Percentiles rank a stretch among this genome's conserved stretches.
Evolutionary conservation across 2,113 vertebrate genomes (phyloP).

Genomic region (Takifugu bimaculatus): DNA sequence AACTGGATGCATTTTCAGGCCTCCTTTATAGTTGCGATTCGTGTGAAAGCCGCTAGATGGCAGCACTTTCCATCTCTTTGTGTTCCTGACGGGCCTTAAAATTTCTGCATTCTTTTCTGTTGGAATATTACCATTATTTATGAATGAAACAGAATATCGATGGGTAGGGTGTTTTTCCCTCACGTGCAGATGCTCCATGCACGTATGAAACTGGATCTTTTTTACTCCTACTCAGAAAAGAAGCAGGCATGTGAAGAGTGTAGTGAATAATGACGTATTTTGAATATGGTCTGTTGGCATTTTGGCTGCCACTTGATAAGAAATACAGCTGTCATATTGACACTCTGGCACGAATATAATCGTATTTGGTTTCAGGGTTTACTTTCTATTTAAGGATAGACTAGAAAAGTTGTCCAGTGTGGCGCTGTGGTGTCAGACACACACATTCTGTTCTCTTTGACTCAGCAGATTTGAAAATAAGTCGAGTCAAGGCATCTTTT

Average conservation of each 20-base stretch:
- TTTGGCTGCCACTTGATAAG: slow-evolving; percentile 3
- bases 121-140: slow-evolving; percentile 19
- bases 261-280: not conserved
- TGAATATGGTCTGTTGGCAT: not conserved
- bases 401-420: too few relatives aligned
- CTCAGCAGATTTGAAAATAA: not conserved
- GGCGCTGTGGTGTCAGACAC: not conserved
- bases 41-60: slow-evolving; percentile 56
- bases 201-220: slow-evolving; percentile 17
- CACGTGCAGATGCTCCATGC: slow-evolving; percentile 45
- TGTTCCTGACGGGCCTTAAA: slow-evolving; percentile 13
- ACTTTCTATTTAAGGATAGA: not conserved
- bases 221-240: slow-evolving; percentile 22
- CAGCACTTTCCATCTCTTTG: slow-evolving; percentile 50
- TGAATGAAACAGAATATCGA: slow-evolving; percentile 6
- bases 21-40: slow-evolving; percentile 33
- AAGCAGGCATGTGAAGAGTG: slow-evolving; percentile 13
- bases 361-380: not conserved
- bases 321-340: not conserved
- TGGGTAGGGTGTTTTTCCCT: slow-evolving; percentile 23
- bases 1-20: slow-evolving; percentile 15
- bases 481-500: not conserved
- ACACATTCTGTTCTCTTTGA: slow-evolving; percentile 4
- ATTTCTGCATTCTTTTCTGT: slow-evolving; percentile 10
- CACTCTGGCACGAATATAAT: not conserved